These are phyloP conservation scores for Teleogryllus occipitalis DNA, from an alignment of 1,140 invertebrate genomes.

Conservation along the genomic window DNA sequence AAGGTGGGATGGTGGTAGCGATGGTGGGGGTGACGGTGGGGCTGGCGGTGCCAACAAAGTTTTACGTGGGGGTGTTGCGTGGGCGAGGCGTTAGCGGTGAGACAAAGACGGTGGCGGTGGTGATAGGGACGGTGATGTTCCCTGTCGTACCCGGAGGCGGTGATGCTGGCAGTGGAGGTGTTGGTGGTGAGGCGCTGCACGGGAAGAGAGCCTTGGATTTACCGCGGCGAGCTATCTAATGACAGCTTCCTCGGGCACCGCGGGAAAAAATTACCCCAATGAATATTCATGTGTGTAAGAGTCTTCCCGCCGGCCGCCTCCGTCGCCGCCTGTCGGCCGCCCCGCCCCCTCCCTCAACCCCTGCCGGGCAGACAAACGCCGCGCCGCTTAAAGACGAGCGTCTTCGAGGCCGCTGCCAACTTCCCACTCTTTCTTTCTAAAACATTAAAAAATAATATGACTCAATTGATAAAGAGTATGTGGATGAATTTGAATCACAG, in stretches of 20 bases:
- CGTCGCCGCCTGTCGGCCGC: neutral
- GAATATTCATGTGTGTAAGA: constrained; percentile 1
- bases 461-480: too few relatives aligned
- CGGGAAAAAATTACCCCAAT: constrained; percentile 1
- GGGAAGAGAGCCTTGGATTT: neutral
- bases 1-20: too few relatives aligned
- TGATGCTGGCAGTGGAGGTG: neutral
- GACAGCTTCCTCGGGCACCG: neutral
- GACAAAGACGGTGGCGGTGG: neutral
- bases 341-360: neutral
- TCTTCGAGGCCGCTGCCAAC: neutral
- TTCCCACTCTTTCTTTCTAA: neutral
- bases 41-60: too few relatives aligned
- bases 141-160: neutral
- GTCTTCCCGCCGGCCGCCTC: neutral
- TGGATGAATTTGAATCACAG: too few relatives aligned
- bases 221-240: neutral
- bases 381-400: neutral
- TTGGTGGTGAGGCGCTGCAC: neutral
- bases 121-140: neutral
- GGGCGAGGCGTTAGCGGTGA: too few relatives aligned
- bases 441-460: too few relatives aligned
- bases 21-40: neutral
- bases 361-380: neutral
- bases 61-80: neutral